Evolutionary conservation across 2,888 invertebrate species (phyloP), one percentile per base, ranked within the genome.

Genomic region (Tortrix viridana): DNA sequence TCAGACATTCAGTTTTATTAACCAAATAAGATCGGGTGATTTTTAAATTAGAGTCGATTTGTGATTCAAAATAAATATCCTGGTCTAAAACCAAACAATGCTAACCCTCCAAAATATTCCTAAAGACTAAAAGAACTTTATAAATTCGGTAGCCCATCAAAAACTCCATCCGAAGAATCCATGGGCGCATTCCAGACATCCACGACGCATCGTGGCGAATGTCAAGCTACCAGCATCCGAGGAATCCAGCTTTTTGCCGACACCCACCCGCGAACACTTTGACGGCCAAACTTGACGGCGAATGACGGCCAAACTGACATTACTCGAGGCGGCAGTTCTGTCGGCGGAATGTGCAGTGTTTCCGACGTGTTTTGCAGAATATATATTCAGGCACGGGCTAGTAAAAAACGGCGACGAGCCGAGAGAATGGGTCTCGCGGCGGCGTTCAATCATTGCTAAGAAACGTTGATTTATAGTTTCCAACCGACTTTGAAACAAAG

Each of bases 191-290:
- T 63, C 63, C 47, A 37, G 53, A 63, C 57, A 58, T 63, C 63
- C 63, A 46, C 46, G 53, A 75, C 64, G 63, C 67, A 63, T 58
- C 61, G 72, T 72, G 71, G 70, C 75, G 72, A 67, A 76, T 66
- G 68, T 47, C 54, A 60, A 67, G 50, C 49, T 41, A 60, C 57
- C 56, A 65, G 58, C 67, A 50, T 71, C 70, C 43, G 53, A 47
- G 65, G 70, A 70, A 73, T 72, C 67, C 63, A 56, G 67, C 67
- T 89, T 89, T 89, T 90, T 89, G 75, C 69, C 54, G 61, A 53
- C 71, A 75, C 82, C 87, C 89, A 88, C 89, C 89, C 89, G 87
- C 84, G 85, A 86, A 71, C 75, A 81, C 77, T 78, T 79, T 67
- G 75, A 76, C 73, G 71, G 65, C 58, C 59, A 63, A 60, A 63